Evolutionary conservation across 2,888 invertebrate genomes (phyloP).

Genomic region (Drosophila meridionalis): DNA sequence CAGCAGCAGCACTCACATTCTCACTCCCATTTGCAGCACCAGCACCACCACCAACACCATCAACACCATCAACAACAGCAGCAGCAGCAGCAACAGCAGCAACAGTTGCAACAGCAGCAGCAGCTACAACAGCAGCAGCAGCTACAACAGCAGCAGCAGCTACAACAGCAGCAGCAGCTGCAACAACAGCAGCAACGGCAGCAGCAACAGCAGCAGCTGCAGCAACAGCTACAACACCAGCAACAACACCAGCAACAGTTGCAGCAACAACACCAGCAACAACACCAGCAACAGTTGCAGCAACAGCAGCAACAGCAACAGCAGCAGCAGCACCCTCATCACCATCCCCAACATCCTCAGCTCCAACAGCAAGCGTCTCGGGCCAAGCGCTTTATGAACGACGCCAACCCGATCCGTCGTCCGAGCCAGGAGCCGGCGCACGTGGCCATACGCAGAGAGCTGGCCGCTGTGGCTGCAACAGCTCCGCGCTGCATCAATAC

Average conservation of each 20-base stretch:
- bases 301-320: background rate
- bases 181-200: constrained; percentile 9
- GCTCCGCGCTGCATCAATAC: constrained; percentile 24
- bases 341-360: background rate
- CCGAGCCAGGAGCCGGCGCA: background rate
- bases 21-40: background rate
- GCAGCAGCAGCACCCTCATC: background rate
- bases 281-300: background rate
- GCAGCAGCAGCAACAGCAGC: background rate
- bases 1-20: background rate
- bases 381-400: background rate
- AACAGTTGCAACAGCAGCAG: background rate
- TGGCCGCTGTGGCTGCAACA: constrained; percentile 47
- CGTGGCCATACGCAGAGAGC: constrained; percentile 22
- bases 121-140: background rate
- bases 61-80: background rate
- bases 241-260: background rate
- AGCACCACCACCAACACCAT: background rate
- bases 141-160: background rate
- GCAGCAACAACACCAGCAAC: background rate
- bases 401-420: background rate
- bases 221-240: constrained; percentile 5
- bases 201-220: background rate
- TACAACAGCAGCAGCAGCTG: background rate
- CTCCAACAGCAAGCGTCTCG: background rate